Evolutionary conservation across 2,888 invertebrate species (phyloP), one percentile per base, ranked within the genome.

Genomic region (Pycnomerus fuliginosus): DNA sequence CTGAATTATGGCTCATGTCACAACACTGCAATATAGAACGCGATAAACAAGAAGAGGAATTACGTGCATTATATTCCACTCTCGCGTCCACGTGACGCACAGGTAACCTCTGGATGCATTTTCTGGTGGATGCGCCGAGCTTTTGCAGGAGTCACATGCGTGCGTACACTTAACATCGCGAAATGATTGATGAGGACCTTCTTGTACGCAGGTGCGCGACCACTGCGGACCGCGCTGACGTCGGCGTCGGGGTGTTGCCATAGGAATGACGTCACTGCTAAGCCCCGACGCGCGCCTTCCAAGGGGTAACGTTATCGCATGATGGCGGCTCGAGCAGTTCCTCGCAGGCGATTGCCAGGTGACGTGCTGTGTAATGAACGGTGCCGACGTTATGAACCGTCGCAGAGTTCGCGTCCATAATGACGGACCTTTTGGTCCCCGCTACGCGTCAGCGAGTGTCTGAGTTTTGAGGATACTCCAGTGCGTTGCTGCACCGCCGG

Each of bases 251-350:
- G 61, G 63, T 60, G 63, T 61, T 60, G 59, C 61, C 63, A 61
- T 62, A 55, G 59, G 34, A 48, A 60, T 61, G 71, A 73, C 72
- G 72, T 72, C 71, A 73, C 69, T 4, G 65, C 64, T 60, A n/a
- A n/a, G n/a, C 65, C 65, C 64, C 65, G 66, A 67, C 67, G 67
- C 64, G 66, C 68, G 62, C 62, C 61, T 65, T 64, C 62, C 64
- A 64, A 41, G 41, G 31, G 25, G n/a, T n/a, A n/a, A 40, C 52
- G 52, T 44, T 44, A 49, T 43, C 48, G 47, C 41, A 56, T 58
- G 55, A 59, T 60, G 62, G 60, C 61, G 58, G 50, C 57, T 31
- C 35, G 45, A 44, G 54, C 56, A 61, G 59, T 58, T 54, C 37
- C 47, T 46, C 53, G 50, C 50, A 44, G 54, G 50, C 57, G 27